Evolutionary conservation across 2,113 vertebrate genomes (phyloP), one percentile per base, ranked within the genome.

Genomic region (Conger conger): DNA sequence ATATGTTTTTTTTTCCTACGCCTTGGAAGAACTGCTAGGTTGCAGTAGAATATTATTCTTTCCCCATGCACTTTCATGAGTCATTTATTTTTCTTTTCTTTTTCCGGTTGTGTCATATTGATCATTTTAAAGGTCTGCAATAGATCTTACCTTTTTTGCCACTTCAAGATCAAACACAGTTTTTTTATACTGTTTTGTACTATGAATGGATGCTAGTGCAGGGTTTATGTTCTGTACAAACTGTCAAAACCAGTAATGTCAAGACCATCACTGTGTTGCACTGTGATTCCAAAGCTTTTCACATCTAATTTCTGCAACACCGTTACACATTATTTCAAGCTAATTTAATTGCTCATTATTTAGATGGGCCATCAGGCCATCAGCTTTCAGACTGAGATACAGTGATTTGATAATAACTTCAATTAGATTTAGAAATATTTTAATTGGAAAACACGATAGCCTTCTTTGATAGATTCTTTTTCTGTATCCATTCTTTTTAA

Each of bases 391-490:
- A 13, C 20, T 73, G 68, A 73, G n/a, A 73, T 33, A 73, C 13
- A 33, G 68, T 73, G 68, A 73, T 73, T 73, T 33, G n/a, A 73
- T 73, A 73, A 73, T 73, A 73, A 73, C 68, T 33, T 73, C 33
- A 33, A 73, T 73, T 73, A 73, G n/a, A 73, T n/a, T 4, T 57
- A 9, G 3, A 42, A 42, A 5, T 42, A 1, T 42, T 42, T 42
- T 42, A 73, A n/a, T 33, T n/a, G 0, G n/a, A 33, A 73, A 73
- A 73, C 23, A 6, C 30, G 68, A 30, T 1, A 11, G n/a, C 68
- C n/a, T 33, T 3, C 2, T n/a, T 16, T 27, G 60, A n/a, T 68
- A 1, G 5, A 4, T 0, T 15, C n/a, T 68, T 68, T 68, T 68
- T 7, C 1, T 1, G 16, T 18, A 23, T 15, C n/a, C 15, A 16